Base-by-base conservation (phyloP, 2,888 invertebrate genomes). In the Andrena praecox region DNA sequence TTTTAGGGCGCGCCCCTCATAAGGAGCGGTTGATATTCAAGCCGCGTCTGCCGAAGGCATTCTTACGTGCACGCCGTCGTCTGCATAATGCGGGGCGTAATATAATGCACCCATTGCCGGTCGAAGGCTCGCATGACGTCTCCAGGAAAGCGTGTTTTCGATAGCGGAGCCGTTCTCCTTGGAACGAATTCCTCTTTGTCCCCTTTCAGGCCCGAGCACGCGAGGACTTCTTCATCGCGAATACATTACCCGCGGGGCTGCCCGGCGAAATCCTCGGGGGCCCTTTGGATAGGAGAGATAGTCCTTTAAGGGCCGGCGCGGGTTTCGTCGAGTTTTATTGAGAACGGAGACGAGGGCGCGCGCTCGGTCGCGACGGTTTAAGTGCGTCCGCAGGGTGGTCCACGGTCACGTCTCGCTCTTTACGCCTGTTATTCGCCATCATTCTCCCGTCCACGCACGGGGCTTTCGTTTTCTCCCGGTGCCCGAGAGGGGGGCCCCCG, bases 1-100 rank as follows among this genome's bases (percentile, higher is more conserved):
- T 86, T 85, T 87, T 80, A 85, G 82, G 87, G 86, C 84, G 87
- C 70, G 87, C 73, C 85, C 82, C 77, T 73, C 71, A 62, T 74
- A 76, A 79, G 71, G 77, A 54, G 78, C 76, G 27, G 71, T 87
- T 85, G 86, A 78, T 82, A 87, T 86, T 85, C 87, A 74, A 35
- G 63, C 27, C 16, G 64, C 78, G 82, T 78, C 64, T 8, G 74
- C 73, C 82, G 64, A 77, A 72, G 78, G 75, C 77, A 86, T 85
- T 85, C 85, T 85, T 85, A 75, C 82, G 77, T 71, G 75, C 52
- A 69, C 63, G 20, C 29, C 75, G 75, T 63, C 59, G 52, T 75
- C 86, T 84, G 86, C 86, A 87, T 87, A 85, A 87, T 85, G 79
- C 82, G 48, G 76, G 68, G 48, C 56, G 87, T 74, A 85, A 78